phyloP scores from a whole-genome alignment of 1,140 invertebrate species.

The Leucophenga varia region DNA sequence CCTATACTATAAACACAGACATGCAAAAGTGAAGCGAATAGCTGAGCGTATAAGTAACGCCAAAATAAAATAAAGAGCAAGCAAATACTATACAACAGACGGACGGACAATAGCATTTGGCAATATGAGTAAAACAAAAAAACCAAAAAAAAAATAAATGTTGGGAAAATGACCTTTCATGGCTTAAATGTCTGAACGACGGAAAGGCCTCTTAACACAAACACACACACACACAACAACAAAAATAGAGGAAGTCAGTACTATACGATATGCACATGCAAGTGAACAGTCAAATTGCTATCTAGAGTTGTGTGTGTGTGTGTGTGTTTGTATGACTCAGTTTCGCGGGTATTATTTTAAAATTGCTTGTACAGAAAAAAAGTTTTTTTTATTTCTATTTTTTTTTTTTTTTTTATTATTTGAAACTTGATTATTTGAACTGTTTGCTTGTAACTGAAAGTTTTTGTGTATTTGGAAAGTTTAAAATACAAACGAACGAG shows the following conservation, averaged over 20 bases:
- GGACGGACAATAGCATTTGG: too few species aligned
- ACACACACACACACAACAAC: slow-evolving; percentile 11
- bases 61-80: slow-evolving; percentile 13
- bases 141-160: slow-evolving; percentile 21
- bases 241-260: slow-evolving; percentile 3
- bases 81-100: too few species aligned
- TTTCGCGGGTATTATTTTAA: slow-evolving; percentile 11
- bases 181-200: slow-evolving; percentile 40
- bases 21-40: too few species aligned
- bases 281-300: too few species aligned
- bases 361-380: slow-evolving; percentile 6
- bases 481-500: too few species aligned
- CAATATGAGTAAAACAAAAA: slow-evolving; percentile 13
- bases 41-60: slow-evolving; percentile 25
- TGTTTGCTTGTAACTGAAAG: slow-evolving; percentile 12
- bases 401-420: slow-evolving; percentile 20
- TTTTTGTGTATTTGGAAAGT: too few species aligned
- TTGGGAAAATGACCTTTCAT: slow-evolving; percentile 44
- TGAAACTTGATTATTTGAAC: slow-evolving; percentile 44
- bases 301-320: slow-evolving; percentile 13
- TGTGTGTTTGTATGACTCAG: slow-evolving; percentile 1
- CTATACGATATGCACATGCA: slow-evolving; percentile 18
- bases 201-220: too few species aligned
- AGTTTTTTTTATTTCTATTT: slow-evolving; percentile 11
- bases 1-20: too few species aligned